Conservation (phyloP, 2,888 invertebrate genomes). For the Prenolepis imparis region DNA sequence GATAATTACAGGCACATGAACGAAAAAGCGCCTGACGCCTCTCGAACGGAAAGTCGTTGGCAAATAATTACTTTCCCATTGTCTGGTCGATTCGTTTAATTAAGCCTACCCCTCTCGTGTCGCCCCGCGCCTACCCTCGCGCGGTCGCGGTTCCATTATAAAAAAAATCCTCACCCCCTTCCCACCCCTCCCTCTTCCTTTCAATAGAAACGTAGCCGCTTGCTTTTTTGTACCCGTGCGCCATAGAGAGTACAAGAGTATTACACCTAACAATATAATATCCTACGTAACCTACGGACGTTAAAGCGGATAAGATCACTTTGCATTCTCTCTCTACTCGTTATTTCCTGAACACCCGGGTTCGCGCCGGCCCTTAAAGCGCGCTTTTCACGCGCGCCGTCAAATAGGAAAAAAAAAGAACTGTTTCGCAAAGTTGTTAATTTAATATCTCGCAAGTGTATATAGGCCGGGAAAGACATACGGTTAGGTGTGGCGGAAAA, state of each 20-base stretch:
- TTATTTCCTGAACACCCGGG: conserved; percentile 60
- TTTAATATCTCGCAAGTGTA: not conserved
- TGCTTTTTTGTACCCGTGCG: conserved; percentile 74
- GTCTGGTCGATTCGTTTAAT: conserved; percentile 56
- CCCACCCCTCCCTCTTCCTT: conserved; percentile 31
- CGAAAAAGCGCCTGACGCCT: conserved; percentile 29
- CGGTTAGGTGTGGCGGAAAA: not conserved
- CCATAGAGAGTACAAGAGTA: conserved; percentile 73
- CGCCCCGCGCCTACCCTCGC: conserved; percentile 38
- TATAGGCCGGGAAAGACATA: not conserved
- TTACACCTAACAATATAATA: conserved; percentile 76
- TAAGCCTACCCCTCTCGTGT: conserved; percentile 54
- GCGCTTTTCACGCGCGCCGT: not conserved
- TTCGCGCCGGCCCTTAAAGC: conserved; percentile 66
- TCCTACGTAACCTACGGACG: conserved; percentile 81
- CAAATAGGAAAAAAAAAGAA: not conserved
- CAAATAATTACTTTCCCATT: conserved; percentile 61
- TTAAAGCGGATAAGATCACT: conserved; percentile 84
- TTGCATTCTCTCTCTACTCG: conserved; percentile 74
- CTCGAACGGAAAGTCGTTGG: conserved; percentile 54
- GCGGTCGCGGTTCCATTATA: conserved; percentile 66
- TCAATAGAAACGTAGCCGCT: conserved; percentile 77
- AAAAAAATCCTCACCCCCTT: conserved; percentile 67
- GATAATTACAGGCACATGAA: not conserved
- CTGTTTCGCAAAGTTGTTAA: not conserved